Percentiles rank a stretch among this genome's conserved stretches.
Evolutionary conservation across 1,140 invertebrate genomes (phyloP).

Genomic region (Trialeurodes vaporariorum): DNA sequence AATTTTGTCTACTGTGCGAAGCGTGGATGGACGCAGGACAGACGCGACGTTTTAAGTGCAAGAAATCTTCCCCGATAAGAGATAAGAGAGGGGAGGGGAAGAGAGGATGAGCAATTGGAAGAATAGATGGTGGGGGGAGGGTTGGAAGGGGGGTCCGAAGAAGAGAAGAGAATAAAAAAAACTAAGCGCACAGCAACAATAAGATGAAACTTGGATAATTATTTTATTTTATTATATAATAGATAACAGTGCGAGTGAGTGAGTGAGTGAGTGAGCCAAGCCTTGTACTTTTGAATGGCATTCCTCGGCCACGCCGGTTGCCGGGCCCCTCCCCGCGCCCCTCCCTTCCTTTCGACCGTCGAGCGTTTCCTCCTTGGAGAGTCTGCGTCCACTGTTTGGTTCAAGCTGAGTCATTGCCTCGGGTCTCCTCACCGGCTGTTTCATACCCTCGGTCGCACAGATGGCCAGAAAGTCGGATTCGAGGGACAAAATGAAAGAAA

Average conservation of each 20-base stretch:
- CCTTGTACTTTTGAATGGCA: background rate
- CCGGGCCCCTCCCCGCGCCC: too few species aligned
- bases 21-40: background rate
- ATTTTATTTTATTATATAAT: conserved; percentile 1
- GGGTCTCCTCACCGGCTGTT: too few species aligned
- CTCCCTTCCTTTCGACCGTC: background rate
- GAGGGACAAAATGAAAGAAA: too few species aligned
- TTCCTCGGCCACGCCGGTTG: too few species aligned
- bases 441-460: too few species aligned
- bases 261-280: background rate
- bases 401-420: background rate
- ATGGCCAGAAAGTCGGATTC: too few species aligned
- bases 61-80: background rate
- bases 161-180: too few species aligned
- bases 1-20: too few species aligned
- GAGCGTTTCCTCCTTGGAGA: too few species aligned
- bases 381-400: background rate
- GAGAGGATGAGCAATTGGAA: too few species aligned
- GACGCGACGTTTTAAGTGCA: background rate
- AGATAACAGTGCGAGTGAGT: too few species aligned
- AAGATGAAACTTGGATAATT: background rate
- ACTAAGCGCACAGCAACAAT: background rate
- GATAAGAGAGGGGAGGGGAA: background rate
- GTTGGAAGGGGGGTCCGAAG: background rate
- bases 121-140: too few species aligned